Base-by-base conservation (phyloP, 2,797 vertebrate genomes). In the Uromys caudimaculatus region DNA sequence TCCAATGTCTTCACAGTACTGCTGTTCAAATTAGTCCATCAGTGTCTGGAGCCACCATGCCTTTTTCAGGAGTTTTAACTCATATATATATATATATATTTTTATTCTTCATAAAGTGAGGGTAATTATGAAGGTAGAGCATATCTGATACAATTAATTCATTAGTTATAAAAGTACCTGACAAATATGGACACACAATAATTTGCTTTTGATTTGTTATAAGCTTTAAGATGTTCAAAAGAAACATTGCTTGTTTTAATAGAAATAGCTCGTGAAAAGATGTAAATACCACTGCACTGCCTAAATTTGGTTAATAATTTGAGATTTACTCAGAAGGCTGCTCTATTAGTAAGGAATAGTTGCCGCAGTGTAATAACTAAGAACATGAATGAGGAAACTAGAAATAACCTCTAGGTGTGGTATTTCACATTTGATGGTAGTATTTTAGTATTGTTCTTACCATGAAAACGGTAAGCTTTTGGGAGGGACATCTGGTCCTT, bases 381-480 rank as follows among this genome's bases (percentile, higher is more conserved):
- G 93, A 24, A 52, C 4, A 23, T 67, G 16, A 4, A 58, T 89
- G 27, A 67, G 79, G 92, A 82, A 62, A 9, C 21, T 64, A 4
- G 21, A 95, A 82, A 89, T 91, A 84, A n/a, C 54, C 3, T 84
- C 78, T 88, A 56, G 56, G 38, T 58, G 6, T 83, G 44, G 50
- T 88, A 12, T 50, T 89, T 83, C 94, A 44, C 38, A 78, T 47
- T 88, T 95, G 21, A 89, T 50, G 38, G 83, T 76, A 38, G 89
- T 83, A 75, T 56, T 90, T 78, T 29, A 89, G 21, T 6, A 27
- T 79, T 21, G 14, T 85, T 94, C 95, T 76, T 84, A 95, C 81
- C 50, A 3, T 76, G 89, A 95, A 19, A 94, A 93, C 52, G 17
- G 71, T 69, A 84, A 54, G 19, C 86, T 90, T 41, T 75, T 77